These are phyloP conservation scores for Patagioenas fasciata DNA, from an alignment of 2,113 vertebrate species.

Conservation along the genomic window DNA sequence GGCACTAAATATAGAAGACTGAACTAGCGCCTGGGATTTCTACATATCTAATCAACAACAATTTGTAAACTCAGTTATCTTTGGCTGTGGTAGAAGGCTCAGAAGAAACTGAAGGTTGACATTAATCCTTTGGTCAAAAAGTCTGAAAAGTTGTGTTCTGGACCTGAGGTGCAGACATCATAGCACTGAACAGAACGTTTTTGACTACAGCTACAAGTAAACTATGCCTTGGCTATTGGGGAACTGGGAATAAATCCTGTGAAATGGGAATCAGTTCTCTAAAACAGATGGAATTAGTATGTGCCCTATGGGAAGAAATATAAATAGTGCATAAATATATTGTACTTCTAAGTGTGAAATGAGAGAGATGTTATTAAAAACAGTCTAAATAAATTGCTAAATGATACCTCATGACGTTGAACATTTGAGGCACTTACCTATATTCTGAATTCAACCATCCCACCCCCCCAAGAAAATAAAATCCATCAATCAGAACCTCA, in stretches of 20 bases:
- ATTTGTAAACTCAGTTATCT: neutral
- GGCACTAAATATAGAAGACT: neutral
- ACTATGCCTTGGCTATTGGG: neutral
- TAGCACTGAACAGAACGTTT: neutral
- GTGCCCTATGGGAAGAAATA: neutral
- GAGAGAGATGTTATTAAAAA: neutral
- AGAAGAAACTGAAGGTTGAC: neutral
- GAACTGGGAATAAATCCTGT: neutral
- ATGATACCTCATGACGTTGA: neutral
- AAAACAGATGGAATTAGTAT: neutral
- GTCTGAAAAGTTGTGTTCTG: neutral
- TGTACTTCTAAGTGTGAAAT: neutral
- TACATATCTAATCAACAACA: neutral
- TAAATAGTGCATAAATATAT: neutral
- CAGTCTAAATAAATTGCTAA: neutral
- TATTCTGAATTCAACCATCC: neutral
- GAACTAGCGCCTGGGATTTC: neutral
- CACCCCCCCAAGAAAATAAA: neutral
- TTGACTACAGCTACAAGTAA: neutral
- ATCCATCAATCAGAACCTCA: neutral
- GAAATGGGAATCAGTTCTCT: neutral
- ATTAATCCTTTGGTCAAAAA: neutral
- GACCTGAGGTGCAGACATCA: neutral
- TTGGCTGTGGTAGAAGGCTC: neutral
- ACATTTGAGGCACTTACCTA: neutral